Percentiles rank a stretch among this genome's conserved stretches.
These are phyloP conservation scores for Amblyopsis rosae DNA, from an alignment of 2,113 vertebrate species.

Conservation along the genomic window DNA sequence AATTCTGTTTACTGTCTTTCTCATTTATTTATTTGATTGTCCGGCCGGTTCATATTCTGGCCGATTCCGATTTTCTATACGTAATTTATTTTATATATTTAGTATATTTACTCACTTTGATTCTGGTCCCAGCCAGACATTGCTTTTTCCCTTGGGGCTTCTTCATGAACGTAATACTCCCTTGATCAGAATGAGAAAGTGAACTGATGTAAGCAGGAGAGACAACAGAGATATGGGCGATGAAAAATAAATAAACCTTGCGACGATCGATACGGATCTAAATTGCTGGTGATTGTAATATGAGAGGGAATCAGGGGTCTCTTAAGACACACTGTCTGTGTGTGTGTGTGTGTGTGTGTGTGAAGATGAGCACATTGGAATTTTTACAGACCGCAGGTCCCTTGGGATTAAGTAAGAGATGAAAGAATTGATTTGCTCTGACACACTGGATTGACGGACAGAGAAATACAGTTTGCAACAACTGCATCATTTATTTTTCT, in stretches of 20 bases:
- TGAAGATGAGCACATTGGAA: too few species aligned
- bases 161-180: not conserved
- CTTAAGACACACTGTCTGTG: constrained; percentile 9
- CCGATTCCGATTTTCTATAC: too few species aligned
- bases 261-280: constrained; percentile 26
- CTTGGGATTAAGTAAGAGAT: constrained; percentile 39
- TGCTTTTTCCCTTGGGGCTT: not conserved
- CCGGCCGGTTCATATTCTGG: too few species aligned
- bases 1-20: too few species aligned
- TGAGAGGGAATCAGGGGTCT: constrained; percentile 4
- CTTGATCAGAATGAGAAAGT: not conserved
- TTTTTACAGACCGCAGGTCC: constrained; percentile 31
- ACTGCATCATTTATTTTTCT: constrained; percentile 39
- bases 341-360: constrained; percentile 10
- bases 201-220: not conserved
- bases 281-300: constrained; percentile 8
- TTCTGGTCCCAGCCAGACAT: too few species aligned
- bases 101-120: too few species aligned
- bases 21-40: too few species aligned
- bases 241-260: constrained; percentile 7
- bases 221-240: not conserved
- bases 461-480: constrained; percentile 38
- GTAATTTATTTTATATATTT: too few species aligned
- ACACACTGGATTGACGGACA: constrained; percentile 37
- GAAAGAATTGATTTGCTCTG: constrained; percentile 54